A percentile compares a stretch with the other conserved stretches of the same genome.
These are phyloP conservation scores for Misgurnus anguillicaudatus DNA, from an alignment of 2,113 vertebrate genomes.

Conservation along the genomic window DNA sequence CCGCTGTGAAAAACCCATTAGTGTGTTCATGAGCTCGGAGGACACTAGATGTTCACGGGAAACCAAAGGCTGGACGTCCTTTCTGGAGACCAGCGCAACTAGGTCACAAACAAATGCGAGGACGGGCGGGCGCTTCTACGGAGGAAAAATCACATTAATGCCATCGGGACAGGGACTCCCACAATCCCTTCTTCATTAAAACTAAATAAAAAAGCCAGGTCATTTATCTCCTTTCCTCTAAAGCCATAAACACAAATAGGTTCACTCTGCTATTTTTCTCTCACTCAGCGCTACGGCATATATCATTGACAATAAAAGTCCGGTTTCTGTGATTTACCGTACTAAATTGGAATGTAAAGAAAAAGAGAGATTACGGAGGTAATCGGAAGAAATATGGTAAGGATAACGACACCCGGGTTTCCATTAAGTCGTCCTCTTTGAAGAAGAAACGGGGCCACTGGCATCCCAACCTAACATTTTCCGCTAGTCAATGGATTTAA, in stretches of 20 bases:
- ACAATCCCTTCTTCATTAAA: conserved; percentile 80
- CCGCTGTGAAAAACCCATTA: conserved; percentile 41
- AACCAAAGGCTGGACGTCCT: conserved; percentile 59
- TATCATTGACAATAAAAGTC: conserved; percentile 69
- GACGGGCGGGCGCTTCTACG: conserved; percentile 53
- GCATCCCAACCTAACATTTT: background rate
- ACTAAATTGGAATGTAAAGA: conserved; percentile 72
- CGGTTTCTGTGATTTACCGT: conserved; percentile 61
- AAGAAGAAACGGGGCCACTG: background rate
- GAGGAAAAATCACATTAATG: conserved; percentile 56
- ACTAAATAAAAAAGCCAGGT: conserved; percentile 77
- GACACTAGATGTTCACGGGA: conserved; percentile 32
- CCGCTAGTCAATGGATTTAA: conserved; percentile 15
- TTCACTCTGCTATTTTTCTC: conserved; percentile 53
- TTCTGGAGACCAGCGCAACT: conserved; percentile 62
- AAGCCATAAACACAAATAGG: conserved; percentile 78
- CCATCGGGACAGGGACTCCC: conserved; percentile 67
- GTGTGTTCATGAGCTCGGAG: conserved; percentile 30
- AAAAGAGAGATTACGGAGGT: conserved; percentile 67
- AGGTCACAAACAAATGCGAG: conserved; percentile 70
- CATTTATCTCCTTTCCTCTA: conserved; percentile 76
- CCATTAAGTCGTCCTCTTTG: conserved; percentile 6
- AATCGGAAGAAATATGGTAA: conserved; percentile 59
- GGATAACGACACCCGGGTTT: conserved; percentile 38
- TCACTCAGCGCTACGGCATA: conserved; percentile 59